phyloP scores from a whole-genome alignment of 2,797 vertebrate species.

The Sebastes hubbsi region DNA sequence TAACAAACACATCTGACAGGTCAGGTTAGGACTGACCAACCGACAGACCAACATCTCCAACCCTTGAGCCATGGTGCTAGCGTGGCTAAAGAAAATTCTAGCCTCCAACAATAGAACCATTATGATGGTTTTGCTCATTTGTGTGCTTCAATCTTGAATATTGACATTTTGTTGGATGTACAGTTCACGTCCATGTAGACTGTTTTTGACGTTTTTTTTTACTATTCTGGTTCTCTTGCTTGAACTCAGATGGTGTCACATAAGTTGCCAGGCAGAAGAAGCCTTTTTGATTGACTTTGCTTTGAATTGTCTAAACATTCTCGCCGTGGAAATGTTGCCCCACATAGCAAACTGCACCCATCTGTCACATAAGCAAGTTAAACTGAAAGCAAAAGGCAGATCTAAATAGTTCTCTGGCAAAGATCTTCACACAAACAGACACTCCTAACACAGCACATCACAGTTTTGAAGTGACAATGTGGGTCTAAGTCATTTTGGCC shows the following conservation, averaged over 20 bases:
- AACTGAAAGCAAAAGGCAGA: conserved; percentile 56
- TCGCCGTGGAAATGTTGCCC: neutral
- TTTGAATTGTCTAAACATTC: conserved; percentile 54
- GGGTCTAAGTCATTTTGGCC: conserved; percentile 19
- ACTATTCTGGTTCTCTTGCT: conserved; percentile 12
- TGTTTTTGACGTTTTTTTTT: neutral
- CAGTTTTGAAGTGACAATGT: conserved; percentile 35
- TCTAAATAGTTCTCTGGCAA: conserved; percentile 47
- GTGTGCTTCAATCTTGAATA: neutral
- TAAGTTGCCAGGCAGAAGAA: conserved; percentile 8
- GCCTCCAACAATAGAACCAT: neutral
- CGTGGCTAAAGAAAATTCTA: neutral
- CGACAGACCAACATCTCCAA: neutral
- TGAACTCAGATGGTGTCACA: conserved; percentile 25
- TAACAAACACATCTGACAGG: too few relatives aligned
- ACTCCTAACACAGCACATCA: conserved; percentile 39
- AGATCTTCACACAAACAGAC: conserved; percentile 45
- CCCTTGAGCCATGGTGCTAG: neutral
- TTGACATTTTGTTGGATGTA: neutral
- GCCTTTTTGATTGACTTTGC: conserved; percentile 33
- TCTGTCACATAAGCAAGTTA: conserved; percentile 60
- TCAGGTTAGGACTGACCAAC: too few relatives aligned
- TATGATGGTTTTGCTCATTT: neutral
- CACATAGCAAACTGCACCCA: conserved; percentile 52
- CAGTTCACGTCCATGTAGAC: neutral